These are phyloP conservation scores for Panzeria rudis DNA, from an alignment of 2,888 invertebrate species.

Conservation along the genomic window DNA sequence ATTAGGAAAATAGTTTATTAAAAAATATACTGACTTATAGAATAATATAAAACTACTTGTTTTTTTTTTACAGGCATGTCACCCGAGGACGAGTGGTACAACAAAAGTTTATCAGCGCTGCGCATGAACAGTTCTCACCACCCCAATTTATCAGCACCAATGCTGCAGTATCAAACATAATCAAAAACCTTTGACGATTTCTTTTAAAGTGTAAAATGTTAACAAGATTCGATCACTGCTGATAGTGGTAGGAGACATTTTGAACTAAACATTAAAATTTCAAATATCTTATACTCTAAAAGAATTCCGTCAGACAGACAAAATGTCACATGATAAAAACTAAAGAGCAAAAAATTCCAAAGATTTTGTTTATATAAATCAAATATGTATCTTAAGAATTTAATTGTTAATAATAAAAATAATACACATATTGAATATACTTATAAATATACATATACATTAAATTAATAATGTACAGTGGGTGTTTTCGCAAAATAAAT, in stretches of 20 bases:
- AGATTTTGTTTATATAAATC: constrained; percentile 51
- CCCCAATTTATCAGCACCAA: constrained; percentile 97
- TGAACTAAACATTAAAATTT: constrained; percentile 19
- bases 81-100: constrained; percentile 98
- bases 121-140: constrained; percentile 98
- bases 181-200: constrained; percentile 85
- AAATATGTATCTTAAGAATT: constrained; percentile 43
- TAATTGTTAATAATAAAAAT: constrained; percentile 53
- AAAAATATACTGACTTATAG: no score
- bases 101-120: constrained; percentile 97
- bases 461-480: background rate
- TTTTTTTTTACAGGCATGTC: constrained; percentile 89
- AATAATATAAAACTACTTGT: background rate
- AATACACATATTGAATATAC: constrained; percentile 18
- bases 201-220: constrained; percentile 80
- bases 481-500: background rate
- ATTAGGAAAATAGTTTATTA: no score
- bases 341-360: constrained; percentile 48
- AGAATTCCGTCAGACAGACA: constrained; percentile 58
- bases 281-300: constrained; percentile 71
- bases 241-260: background rate
- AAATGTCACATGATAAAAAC: constrained; percentile 5
- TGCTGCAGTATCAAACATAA: constrained; percentile 99
- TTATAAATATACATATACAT: constrained; percentile 2
- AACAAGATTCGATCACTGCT: constrained; percentile 17